Evolutionary conservation across 92 coral and sea anemone species (phyloP).

Genomic region (Heteractis magnifica): DNA sequence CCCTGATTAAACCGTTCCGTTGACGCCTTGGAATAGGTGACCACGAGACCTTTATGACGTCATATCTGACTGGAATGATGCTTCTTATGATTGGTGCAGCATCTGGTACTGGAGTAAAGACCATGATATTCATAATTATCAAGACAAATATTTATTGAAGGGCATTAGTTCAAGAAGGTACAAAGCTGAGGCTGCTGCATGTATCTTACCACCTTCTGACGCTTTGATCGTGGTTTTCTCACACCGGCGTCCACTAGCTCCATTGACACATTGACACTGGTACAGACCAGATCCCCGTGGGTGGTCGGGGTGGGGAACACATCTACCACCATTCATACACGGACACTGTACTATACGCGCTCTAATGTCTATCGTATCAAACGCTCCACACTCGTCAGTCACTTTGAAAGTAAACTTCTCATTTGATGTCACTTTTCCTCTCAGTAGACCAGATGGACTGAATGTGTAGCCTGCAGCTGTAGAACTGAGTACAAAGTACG

Average conservation of each 20-base stretch:
- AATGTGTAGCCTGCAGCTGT: constrained; percentile 24
- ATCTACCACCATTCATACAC: constrained; percentile 31
- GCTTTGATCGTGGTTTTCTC: neutral
- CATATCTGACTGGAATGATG: constrained; percentile 13
- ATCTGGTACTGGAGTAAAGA: constrained; percentile 13
- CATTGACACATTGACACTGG: neutral
- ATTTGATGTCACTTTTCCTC: constrained; percentile 30
- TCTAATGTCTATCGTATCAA: constrained; percentile 26
- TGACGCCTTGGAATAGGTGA: constrained; percentile 6
- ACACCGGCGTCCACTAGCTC: neutral
- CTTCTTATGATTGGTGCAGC: constrained; percentile 13
- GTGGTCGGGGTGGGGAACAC: constrained; percentile 4
- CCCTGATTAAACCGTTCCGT: constrained; percentile 31
- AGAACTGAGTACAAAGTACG: constrained; percentile 20
- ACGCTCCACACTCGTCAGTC: constrained; percentile 57
- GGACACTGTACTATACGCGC: constrained; percentile 30
- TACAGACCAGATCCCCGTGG: constrained; percentile 7
- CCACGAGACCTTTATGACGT: constrained; percentile 21
- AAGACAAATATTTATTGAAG: too few species aligned
- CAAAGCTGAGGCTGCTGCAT: too few species aligned
- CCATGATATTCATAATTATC: too few species aligned
- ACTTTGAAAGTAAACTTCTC: constrained; percentile 39
- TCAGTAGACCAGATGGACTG: constrained; percentile 28
- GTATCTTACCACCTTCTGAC: too few species aligned
- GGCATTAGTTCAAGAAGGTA: too few species aligned